These are phyloP conservation scores for Tetranychus truncatus DNA, from an alignment of 2,888 invertebrate species.

Conservation along the genomic window DNA sequence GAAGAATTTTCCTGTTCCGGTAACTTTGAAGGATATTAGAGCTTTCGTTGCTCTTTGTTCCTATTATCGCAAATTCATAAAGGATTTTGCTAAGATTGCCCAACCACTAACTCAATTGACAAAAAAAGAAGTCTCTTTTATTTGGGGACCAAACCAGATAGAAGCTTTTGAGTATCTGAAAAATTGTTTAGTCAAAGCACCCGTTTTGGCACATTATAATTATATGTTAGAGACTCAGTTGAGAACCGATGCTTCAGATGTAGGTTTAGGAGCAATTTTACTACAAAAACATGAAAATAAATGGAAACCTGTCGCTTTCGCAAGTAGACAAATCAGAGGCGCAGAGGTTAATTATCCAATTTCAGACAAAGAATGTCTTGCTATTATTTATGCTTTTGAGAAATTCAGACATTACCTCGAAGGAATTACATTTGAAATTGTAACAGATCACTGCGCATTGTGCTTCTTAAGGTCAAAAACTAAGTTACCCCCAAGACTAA, in stretches of 20 bases:
- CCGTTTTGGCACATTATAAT: no score
- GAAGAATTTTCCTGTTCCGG: constrained; percentile 21
- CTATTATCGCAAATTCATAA: constrained; percentile 26
- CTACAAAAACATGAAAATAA: constrained; percentile 20
- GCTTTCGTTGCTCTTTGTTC: constrained; percentile 25
- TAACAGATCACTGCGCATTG: no score
- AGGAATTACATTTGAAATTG: no score
- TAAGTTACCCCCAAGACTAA: no score
- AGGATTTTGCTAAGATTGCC: constrained; percentile 24
- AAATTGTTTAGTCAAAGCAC: constrained; percentile 14
- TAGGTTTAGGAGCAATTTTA: constrained; percentile 10
- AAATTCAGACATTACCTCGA: no score
- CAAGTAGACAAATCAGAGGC: background rate
- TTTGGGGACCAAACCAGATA: constrained; percentile 20
- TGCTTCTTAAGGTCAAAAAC: no score
- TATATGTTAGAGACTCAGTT: no score
- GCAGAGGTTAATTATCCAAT: no score
- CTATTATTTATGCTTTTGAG: no score
- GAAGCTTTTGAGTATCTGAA: constrained; percentile 17
- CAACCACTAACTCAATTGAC: constrained; percentile 22
- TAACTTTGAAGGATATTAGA: constrained; percentile 20
- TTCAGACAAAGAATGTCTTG: no score
- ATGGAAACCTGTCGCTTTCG: constrained; percentile 15
- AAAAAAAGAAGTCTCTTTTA: constrained; percentile 15
- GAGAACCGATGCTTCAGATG: constrained; percentile 14